Percentiles rank a stretch among this genome's conserved stretches.
Conservation (phyloP, 2,113 vertebrate genomes). For the Misgurnus mizolepis region DNA sequence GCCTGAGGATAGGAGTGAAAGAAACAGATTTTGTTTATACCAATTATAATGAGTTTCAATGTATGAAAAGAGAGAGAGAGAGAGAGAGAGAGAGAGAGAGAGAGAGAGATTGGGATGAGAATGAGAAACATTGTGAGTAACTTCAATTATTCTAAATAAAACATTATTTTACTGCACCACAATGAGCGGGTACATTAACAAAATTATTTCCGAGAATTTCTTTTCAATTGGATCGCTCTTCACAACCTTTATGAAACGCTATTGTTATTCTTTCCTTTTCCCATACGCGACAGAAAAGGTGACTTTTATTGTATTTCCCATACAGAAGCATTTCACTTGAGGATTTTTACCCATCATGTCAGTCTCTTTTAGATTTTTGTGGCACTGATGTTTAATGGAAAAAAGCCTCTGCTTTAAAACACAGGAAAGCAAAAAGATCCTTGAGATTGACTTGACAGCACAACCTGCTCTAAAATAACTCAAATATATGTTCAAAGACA, state of each 20-base stretch:
- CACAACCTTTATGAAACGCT: neutral
- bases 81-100: neutral
- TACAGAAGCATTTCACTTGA: constrained; percentile 3
- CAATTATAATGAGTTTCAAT: constrained; percentile 25
- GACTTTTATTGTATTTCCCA: constrained; percentile 9
- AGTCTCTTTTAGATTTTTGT: neutral
- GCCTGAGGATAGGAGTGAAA: constrained; percentile 34
- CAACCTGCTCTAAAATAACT: constrained; percentile 16
- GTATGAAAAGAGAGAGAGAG: neutral
- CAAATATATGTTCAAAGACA: constrained; percentile 4
- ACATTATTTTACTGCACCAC: neutral
- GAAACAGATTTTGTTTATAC: constrained; percentile 24
- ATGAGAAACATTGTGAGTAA: neutral
- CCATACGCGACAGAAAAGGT: neutral
- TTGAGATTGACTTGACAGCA: constrained; percentile 10
- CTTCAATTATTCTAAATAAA: constrained; percentile 6
- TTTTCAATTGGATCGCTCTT: neutral
- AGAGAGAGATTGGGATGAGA: neutral
- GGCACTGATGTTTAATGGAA: neutral
- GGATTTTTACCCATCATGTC: neutral
- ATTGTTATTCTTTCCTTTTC: neutral
- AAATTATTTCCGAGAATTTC: neutral
- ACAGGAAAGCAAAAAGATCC: constrained; percentile 5
- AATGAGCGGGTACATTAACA: neutral
- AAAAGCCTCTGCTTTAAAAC: constrained; percentile 14